Evolutionary conservation across 2,113 vertebrate species (phyloP), one percentile per base, ranked within the genome.

Genomic region (Zosterops hypoxanthus): DNA sequence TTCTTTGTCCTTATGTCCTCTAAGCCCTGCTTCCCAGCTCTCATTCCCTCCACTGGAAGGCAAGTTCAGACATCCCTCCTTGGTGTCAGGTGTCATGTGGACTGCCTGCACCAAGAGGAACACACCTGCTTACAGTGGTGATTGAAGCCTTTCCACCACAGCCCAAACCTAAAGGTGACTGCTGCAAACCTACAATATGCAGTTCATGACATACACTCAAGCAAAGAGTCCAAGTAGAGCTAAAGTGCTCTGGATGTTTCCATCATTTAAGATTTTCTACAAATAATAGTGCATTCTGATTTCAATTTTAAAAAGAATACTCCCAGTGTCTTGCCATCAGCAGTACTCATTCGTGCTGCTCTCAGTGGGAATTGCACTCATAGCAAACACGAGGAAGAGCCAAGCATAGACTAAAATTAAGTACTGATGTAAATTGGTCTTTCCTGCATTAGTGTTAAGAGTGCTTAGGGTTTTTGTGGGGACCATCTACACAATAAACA

Each of bases 321-420:
- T 34, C 75, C 28, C 36, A 55, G 14, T 41, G 52, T 26, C 36
- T 78, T 81, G 36, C 41, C 70, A 80, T 31, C 49, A 76, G 52
- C 65, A 80, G n/a, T 10, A 44, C 46, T 76, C 18, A 9, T 53
- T 88, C 24, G 46, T 72, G 41, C 41, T 87, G 49, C 70, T 65
- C 41, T 85, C 82, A 22, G 55, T 36, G 50, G 14, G 42, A 49
- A 85, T 11, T 86, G 55, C 63, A 65, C 75, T 86, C 94, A 71
- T 69, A 91, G 93, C 89, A 95, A 94, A 89, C 49, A 65, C 36
- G 61, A 82, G 78, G 66, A 95, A 91, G 82, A 94, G 82, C 89
- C 80, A 92, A 95, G 70, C 70, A 87, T 55, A 91, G 89, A 85
- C 57, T 36, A 66, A 61, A 28, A 69, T 57, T 87, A 85, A 82